Evolutionary conservation across 1,140 invertebrate genomes (phyloP).

Genomic region (Choristoneura fumiferana): DNA sequence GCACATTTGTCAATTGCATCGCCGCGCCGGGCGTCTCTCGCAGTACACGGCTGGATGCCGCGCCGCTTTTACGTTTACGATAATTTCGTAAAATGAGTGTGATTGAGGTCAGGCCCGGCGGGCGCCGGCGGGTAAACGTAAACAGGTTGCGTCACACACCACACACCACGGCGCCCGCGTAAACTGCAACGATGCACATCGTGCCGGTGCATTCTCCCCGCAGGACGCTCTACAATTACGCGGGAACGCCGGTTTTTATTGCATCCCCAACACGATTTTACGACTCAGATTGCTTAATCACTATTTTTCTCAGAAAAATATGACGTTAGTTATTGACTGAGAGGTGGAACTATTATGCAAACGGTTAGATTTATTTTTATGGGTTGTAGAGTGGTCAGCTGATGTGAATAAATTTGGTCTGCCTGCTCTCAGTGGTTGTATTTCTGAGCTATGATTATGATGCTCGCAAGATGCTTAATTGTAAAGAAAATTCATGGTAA

Average conservation of each 20-base stretch:
- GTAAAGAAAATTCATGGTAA: no score
- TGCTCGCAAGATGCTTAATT: no score
- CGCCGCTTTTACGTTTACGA: constrained; percentile 50
- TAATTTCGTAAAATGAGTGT: constrained; percentile 57
- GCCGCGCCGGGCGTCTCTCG: not conserved
- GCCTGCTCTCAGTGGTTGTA: no score
- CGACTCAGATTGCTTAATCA: no score
- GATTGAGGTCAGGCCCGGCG: constrained; percentile 38
- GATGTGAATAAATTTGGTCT: no score
- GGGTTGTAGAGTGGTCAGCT: no score
- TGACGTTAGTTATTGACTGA: no score
- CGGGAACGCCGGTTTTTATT: not conserved
- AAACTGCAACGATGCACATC: constrained; percentile 42
- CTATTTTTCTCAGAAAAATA: no score
- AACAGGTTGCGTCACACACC: constrained; percentile 49
- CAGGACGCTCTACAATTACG: not conserved
- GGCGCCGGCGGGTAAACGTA: constrained; percentile 32
- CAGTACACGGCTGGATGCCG: constrained; percentile 24
- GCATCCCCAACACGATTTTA: no score
- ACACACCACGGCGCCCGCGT: constrained; percentile 18
- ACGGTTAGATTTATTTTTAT: no score
- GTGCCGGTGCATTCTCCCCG: constrained; percentile 38
- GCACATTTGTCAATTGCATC: not conserved
- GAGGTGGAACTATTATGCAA: no score
- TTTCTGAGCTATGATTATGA: no score